Percentiles rank a stretch among this genome's conserved stretches.
Conservation (phyloP, 2,113 vertebrate species). For the Periophthalmus modestus region DNA sequence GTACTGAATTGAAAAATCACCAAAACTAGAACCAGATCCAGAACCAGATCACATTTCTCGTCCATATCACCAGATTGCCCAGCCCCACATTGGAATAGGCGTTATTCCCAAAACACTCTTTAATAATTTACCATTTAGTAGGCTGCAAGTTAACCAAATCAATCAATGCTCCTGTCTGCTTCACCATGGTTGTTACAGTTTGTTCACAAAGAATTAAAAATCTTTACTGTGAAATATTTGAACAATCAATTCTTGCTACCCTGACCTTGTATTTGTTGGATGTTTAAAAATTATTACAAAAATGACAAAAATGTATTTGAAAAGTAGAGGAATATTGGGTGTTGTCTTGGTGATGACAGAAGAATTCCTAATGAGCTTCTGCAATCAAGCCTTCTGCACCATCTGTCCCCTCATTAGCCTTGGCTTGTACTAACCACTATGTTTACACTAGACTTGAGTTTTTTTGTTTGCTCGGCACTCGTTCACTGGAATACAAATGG, state of each 20-base stretch:
- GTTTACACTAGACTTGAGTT: slow-evolving; percentile 38
- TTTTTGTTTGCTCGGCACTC: slow-evolving; percentile 24
- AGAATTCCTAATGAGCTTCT: slow-evolving; percentile 49
- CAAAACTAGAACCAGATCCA: no score
- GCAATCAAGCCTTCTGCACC: slow-evolving; percentile 44
- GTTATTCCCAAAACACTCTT: no score
- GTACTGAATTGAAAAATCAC: no score
- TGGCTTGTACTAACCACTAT: slow-evolving; percentile 39
- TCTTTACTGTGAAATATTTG: neutral
- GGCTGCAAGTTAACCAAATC: no score
- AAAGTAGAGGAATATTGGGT: slow-evolving; percentile 14
- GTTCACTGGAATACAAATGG: slow-evolving; percentile 4
- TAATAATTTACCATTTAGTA: no score
- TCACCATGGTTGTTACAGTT: neutral
- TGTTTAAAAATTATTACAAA: neutral
- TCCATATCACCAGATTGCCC: no score
- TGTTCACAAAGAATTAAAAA: neutral
- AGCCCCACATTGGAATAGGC: no score
- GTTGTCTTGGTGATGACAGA: slow-evolving; percentile 29
- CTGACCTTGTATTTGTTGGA: no score
- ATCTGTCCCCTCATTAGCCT: slow-evolving; percentile 58
- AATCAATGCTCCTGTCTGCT: neutral
- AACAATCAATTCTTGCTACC: neutral
- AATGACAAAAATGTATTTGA: neutral
- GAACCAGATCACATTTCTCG: no score